Base-by-base conservation (phyloP, 2,113 vertebrate species). In the Monopterus albus region DNA sequence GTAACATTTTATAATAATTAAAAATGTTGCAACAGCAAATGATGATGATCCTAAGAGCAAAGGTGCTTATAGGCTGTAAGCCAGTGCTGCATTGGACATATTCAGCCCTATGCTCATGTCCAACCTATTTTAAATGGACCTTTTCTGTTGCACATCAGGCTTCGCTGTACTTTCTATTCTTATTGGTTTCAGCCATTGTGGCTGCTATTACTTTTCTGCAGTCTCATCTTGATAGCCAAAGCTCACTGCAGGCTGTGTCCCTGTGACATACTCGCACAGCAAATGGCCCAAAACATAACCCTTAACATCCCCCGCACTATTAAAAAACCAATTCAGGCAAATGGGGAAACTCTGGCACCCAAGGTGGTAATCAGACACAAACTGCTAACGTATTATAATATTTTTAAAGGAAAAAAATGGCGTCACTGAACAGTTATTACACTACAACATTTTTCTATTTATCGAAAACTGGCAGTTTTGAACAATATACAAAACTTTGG, bases 211-310 rank as follows among this genome's bases (percentile, higher is more conserved):
- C 78, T 80, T 82, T 84, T 75, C 70, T 59, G 83, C 83, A 82
- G 73, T 55, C 56, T 86, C 84, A 84, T 84, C 70, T 80, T 75
- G 79, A 86, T 81, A 73, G 87, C 81, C 60, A 81, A 84, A 86
- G 71, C 76, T 84, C 73, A 80, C 82, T 88, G 76, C 84, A 75
- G 74, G 76, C 69, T 75, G 53, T 72, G 81, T 86, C 74, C 67
- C 71, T 81, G 55, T 79, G 74, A 81, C 79, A 77, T 53, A 60
- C 57, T 75, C 29, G 1, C 64, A n/a, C 57, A 74, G 84, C 60
- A 86, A 88, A 86, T 88, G 81, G 74, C 63, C 87, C 77, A 71
- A 75, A 76, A 86, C 78, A 53, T 51, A 55, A 52, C 66, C 59
- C 17, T 28, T 68, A 79, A 81, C 78, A 50, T 70, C 67, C 29